Base-by-base conservation (phyloP, 2,797 vertebrate species). In the Mareca strepera region DNA sequence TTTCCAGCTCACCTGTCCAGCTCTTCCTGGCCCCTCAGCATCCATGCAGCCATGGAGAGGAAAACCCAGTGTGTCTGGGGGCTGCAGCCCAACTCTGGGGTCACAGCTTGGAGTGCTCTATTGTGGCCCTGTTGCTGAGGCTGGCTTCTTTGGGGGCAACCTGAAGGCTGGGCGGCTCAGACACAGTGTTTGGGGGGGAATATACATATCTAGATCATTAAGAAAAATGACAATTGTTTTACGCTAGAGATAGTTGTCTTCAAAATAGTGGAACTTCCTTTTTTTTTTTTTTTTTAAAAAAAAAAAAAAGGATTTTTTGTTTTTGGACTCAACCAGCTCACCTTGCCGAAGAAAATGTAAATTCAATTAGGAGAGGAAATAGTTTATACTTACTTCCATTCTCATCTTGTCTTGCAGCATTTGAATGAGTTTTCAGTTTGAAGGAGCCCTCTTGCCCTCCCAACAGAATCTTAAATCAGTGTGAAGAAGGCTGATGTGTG, bases 391-490 rank as follows among this genome's bases (percentile, higher is more conserved):
- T 94, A 50, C 21, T 81, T 81, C 31, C 12, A 11, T 55, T 55
- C 23, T 78, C 44, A 35, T 39, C n/a, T 55, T 43, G 43, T 63
- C 16, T 4, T 22, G 11, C 6, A 43, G 56, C 15, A 3, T 74
- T 93, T 44, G 75, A 79, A 35, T 0, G 1, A 80, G 11, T 46
- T 90, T 90, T 85, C 2, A 56, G 12, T 77, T 44, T 73, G 46
- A 37, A 25, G 9, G 17, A 63, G 12, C 1, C 7, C 15, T 1
- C 14, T 26, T 11, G 1, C 3, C 0, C 10, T 12, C 33, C 53
- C n/a, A 83, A 28, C 43, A 44, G 43, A 44, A 44, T 44, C 43
- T 44, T 44, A 44, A 87, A 62, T 64, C 48, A 18, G 12, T 21
- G 44, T 89, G 73, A 62, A 78, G 58, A 63, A 46, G 14, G 52